Base-by-base conservation (phyloP, 2,888 invertebrate species). In the Eilema depressum region DNA sequence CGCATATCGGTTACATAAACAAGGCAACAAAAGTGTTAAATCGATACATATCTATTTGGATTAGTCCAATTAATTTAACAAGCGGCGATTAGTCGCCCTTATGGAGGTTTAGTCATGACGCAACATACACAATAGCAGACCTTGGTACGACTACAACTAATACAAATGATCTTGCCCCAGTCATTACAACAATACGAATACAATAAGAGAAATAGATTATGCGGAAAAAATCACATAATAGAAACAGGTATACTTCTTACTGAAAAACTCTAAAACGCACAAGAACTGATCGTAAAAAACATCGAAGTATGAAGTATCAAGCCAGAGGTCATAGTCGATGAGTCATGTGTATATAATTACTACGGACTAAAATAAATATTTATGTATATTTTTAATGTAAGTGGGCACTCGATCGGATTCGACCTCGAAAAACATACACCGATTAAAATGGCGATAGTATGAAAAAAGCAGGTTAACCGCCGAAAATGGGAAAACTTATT, bases 51-150 rank as follows among this genome's bases (percentile, higher is more conserved):
- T 80, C 71, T 74, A 77, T 63, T 63, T 63, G 26, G 74, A 77
- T 77, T 78, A 68, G 76, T 76, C 69, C 60, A 83, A 86, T 86
- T 84, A 85, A 88, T 88, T 86, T 86, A 89, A 89, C 88, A 84
- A 89, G 85, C 83, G 74, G 85, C 87, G 87, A 90, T 89, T 89
- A 89, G 85, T 82, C n/a, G 80, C 79, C 87, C 88, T 87, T 85
- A 84, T 84, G 83, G 88, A 82, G 83, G 84, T 85, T 82, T 79
- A 86, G 81, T 88, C 84, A 88, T 91, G 89, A 91, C 85, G 80
- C 83, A 85, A 85, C 85, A 78, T 75, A 80, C 85, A 91, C 88
- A 91, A 92, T 88, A 74, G 85, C 78, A 85, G 86, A 86, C 90
- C 89, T 92, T 88, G 89, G 68, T 63, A 70, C 63, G 57, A 72